Conservation (phyloP, 2,888 invertebrate genomes). For the Choreutis nemorana region DNA sequence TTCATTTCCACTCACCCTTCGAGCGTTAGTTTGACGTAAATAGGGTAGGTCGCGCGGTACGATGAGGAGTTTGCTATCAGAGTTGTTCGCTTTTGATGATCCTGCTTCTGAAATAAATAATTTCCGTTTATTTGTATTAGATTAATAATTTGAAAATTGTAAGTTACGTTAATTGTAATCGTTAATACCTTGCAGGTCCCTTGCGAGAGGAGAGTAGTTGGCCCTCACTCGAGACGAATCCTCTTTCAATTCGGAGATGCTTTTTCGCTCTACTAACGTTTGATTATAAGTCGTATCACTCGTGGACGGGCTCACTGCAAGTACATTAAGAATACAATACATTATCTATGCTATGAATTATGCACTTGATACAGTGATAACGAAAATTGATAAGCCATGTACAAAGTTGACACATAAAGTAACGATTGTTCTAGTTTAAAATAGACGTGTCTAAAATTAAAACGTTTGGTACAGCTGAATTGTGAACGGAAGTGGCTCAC, state of each 20-base stretch:
- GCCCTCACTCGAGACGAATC: conserved; percentile 29
- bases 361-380: conserved; percentile 48
- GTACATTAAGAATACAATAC: too few relatives aligned
- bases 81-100: conserved; percentile 39
- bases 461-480: background rate
- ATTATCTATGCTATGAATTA: conserved; percentile 42
- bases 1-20: conserved; percentile 41
- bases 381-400: conserved; percentile 32
- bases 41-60: conserved; percentile 59
- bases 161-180: too few relatives aligned
- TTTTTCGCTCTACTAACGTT: conserved; percentile 29
- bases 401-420: conserved; percentile 9
- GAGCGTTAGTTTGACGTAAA: conserved; percentile 61
- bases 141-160: background rate
- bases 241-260: too few relatives aligned
- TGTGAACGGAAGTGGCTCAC: conserved; percentile 26
- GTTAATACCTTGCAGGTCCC: conserved; percentile 43
- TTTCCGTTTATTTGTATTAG: background rate
- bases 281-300: conserved; percentile 27
- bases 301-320: conserved; percentile 42
- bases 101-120: conserved; percentile 50
- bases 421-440: background rate
- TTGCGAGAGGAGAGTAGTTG: conserved; percentile 36
- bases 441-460: background rate
- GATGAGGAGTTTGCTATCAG: conserved; percentile 50